Percentiles rank a stretch among this genome's conserved stretches.
Evolutionary conservation across 2,113 vertebrate species (phyloP).

Genomic region (Podiceps cristatus): DNA sequence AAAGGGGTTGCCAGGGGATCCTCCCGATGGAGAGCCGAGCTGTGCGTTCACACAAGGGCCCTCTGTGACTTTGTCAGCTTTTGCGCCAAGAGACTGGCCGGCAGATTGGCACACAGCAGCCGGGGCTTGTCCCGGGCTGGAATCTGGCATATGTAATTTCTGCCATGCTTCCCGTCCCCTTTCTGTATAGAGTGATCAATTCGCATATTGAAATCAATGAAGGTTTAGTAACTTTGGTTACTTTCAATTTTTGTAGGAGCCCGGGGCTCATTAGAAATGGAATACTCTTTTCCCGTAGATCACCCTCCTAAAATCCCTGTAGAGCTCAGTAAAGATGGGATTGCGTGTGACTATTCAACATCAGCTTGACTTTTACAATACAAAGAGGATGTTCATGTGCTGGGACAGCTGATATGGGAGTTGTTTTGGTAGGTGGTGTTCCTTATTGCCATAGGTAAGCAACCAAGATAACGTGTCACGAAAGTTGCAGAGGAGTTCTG

Average conservation of each 20-base stretch:
- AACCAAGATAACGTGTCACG: fast-evolving
- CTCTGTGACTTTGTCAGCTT: background rate
- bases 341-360: background rate
- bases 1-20: background rate
- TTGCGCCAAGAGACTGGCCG: background rate
- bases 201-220: background rate
- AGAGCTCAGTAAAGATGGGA: background rate
- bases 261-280: background rate
- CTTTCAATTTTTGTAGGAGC: background rate
- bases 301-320: background rate
- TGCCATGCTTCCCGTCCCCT: background rate
- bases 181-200: background rate
- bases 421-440: background rate
- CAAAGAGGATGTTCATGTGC: background rate
- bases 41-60: fast-evolving
- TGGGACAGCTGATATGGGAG: background rate
- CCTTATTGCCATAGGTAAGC: background rate
- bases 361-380: background rate
- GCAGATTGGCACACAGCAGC: background rate
- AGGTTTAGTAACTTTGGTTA: background rate
- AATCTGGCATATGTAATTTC: background rate
- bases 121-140: background rate
- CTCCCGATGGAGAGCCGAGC: fast-evolving
- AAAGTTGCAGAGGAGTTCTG: background rate
- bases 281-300: background rate